Conservation (phyloP, 2,113 vertebrate genomes). For the Otolemur garnettii region DNA sequence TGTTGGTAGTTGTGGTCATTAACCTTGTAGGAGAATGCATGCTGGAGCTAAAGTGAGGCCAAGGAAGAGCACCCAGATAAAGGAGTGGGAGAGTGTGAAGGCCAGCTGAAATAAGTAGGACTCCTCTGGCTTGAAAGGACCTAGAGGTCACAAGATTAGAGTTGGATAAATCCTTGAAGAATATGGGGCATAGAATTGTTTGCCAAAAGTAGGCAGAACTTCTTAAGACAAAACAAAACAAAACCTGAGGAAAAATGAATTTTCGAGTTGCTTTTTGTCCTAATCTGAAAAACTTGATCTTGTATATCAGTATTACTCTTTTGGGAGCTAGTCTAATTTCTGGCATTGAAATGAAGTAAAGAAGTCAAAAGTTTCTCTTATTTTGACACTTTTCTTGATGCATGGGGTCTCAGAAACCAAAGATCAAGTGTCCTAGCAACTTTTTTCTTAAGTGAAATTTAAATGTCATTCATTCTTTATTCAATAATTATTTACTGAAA, state of each 20-base stretch:
- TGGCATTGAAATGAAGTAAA: not conserved
- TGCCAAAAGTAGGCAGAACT: constrained; percentile 52
- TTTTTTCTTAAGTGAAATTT: constrained; percentile 24
- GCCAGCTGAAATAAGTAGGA: constrained; percentile 60
- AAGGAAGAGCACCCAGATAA: not conserved
- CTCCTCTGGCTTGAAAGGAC: constrained; percentile 45
- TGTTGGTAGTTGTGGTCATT: not conserved
- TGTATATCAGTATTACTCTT: not conserved
- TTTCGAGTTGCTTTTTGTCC: not conserved
- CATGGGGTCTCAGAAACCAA: not conserved
- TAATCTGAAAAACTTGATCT: not conserved
- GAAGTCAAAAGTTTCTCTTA: constrained; percentile 5
- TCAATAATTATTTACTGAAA: not conserved
- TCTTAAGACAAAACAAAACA: constrained; percentile 47
- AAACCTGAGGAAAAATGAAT: not conserved
- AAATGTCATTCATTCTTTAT: not conserved
- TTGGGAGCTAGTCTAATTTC: not conserved
- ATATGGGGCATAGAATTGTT: constrained; percentile 53
- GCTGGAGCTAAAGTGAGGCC: not conserved
- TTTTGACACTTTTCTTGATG: constrained; percentile 48
- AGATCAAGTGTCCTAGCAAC: not conserved
- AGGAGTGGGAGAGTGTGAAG: not conserved
- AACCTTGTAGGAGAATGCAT: constrained; percentile 31
- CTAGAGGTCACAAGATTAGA: constrained; percentile 50
- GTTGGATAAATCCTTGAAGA: constrained; percentile 57